Base-by-base conservation (phyloP, 1,140 invertebrate genomes). In the Gonioctena quinquepunctata region DNA sequence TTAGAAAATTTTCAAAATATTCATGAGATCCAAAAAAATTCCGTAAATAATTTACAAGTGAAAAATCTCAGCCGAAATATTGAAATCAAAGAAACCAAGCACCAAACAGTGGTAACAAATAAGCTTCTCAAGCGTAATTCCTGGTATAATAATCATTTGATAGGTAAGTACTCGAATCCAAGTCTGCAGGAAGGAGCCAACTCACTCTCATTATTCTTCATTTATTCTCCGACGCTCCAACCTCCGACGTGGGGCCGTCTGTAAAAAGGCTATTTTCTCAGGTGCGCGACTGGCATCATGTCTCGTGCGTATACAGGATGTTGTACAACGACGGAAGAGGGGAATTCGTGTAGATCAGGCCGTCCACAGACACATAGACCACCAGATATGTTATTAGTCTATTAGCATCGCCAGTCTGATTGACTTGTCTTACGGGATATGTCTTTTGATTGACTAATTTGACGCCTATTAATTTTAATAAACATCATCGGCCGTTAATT, bases 371-470 rank as follows among this genome's bases (percentile, higher is more conserved):
- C n/a, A n/a, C n/a, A n/a, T n/a, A n/a, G n/a, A n/a, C n/a, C n/a
- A n/a, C n/a, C n/a, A 42, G 33, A n/a, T 11, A 42, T 11, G 33
- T 42, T 4, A n/a, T 42, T 42, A 42, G 11, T 1, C 5, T n/a
- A 42, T 42, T 42, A 19, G 25, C 54, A 57, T 57, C 54, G 54
- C 54, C 54, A 57, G 54, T 57, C 54, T 21, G 54, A 25, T 57
- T 22, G 54, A 57, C 54, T 21, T 57, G 22, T 23, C 11, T 57
- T 57, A 57, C 54, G 54, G 54, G 22, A 57, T 25, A 57, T 57
- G 11, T 25, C 21, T 1, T 22, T 19, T 16, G 54, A 57, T 21
- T n/a, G 21, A 16, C 25, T 57, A 57, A 57, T 57, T 57, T 57
- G 54, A 57, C 54, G 54, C 0, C 54, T 57, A 16, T 57, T 57